Conservation (phyloP, 2,113 vertebrate species). For the Alosa alosa region DNA sequence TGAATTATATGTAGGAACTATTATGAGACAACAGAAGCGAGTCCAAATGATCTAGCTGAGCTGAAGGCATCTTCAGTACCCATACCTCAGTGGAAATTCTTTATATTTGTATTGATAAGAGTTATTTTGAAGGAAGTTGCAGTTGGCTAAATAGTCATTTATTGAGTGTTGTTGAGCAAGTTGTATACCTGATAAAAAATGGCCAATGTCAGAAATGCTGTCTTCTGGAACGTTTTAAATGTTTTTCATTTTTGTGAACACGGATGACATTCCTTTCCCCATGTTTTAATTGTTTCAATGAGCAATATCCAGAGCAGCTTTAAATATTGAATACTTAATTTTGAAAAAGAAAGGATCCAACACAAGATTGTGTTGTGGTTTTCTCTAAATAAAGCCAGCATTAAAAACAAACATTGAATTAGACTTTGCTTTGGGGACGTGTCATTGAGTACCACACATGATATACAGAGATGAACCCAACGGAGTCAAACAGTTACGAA, state of each 20-base stretch:
- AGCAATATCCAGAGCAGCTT: conserved; percentile 6
- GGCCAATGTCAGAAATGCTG: background rate
- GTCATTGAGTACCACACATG: background rate
- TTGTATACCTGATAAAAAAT: background rate
- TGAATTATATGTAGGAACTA: background rate
- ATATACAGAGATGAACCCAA: background rate
- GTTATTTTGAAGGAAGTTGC: background rate
- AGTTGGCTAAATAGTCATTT: background rate
- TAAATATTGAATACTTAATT: background rate
- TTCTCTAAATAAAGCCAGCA: background rate
- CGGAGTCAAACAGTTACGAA: conserved; percentile 38
- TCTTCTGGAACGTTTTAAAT: background rate
- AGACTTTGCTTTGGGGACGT: no score
- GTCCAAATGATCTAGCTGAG: background rate
- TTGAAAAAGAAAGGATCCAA: background rate
- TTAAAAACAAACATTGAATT: background rate
- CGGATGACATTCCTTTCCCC: background rate
- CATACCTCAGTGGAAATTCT: background rate
- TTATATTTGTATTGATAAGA: background rate
- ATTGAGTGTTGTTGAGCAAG: background rate
- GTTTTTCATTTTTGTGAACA: background rate
- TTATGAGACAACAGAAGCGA: background rate
- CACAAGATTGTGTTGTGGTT: background rate
- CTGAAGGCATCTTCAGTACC: background rate
- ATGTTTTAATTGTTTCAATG: background rate